Conservation (phyloP, 2,113 vertebrate genomes). For the Engystomops pustulosus region DNA sequence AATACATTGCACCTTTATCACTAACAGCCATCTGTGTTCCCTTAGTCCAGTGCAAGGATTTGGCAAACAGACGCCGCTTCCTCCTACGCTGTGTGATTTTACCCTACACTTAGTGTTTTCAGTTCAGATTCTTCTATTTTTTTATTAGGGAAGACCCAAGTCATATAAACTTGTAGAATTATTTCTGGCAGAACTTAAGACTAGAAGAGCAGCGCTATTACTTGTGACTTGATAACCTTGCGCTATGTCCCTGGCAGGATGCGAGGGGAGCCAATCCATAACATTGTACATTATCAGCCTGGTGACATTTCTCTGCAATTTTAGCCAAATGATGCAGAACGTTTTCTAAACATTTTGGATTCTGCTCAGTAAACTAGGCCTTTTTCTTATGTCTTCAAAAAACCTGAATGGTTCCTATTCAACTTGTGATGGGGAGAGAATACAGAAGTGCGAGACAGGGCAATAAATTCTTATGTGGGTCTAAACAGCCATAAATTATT, state of each 20-base stretch:
- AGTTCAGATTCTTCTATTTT: conserved; percentile 67
- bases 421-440: conserved; percentile 40
- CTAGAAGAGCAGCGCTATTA: conserved; percentile 41
- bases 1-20: conserved; percentile 76
- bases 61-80: conserved; percentile 62
- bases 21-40: conserved; percentile 75
- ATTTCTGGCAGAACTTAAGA: conserved; percentile 40
- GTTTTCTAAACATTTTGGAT: conserved; percentile 33
- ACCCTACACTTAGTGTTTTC: conserved; percentile 62
- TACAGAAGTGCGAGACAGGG: conserved; percentile 52
- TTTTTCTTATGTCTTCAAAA: neutral
- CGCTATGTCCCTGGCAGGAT: neutral
- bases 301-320: conserved; percentile 50
- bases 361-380: neutral
- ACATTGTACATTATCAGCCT: neutral
- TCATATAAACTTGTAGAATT: conserved; percentile 58
- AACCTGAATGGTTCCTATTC: conserved; percentile 50
- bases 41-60: conserved; percentile 67
- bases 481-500: conserved; percentile 61
- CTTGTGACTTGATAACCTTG: conserved; percentile 9
- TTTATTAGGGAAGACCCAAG: conserved; percentile 22
- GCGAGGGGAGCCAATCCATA: neutral
- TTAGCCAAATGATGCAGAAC: conserved; percentile 4
- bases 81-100: conserved; percentile 64
- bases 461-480: conserved; percentile 58